These are phyloP conservation scores for Catocala sponsa DNA, from an alignment of 2,888 invertebrate genomes.

Conservation along the genomic window DNA sequence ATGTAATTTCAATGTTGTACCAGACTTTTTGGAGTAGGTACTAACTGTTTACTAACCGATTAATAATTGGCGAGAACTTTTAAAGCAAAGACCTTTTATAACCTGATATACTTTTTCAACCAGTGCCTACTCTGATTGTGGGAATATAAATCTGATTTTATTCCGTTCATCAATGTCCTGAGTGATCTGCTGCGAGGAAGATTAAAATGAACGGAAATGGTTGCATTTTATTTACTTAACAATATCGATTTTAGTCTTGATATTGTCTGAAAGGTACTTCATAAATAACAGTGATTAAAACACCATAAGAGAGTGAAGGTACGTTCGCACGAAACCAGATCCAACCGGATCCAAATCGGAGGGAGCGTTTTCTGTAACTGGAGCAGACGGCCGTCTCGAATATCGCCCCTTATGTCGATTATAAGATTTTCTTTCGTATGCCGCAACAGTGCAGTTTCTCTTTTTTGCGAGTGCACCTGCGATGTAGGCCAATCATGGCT, in stretches of 20 bases:
- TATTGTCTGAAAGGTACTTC: constrained; percentile 54
- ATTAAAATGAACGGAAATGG: constrained; percentile 30
- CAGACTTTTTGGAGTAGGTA: too few relatives aligned
- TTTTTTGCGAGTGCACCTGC: constrained; percentile 84
- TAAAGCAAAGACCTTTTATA: too few relatives aligned
- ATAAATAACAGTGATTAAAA: constrained; percentile 76
- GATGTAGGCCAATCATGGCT: constrained; percentile 80
- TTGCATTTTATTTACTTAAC: constrained; percentile 46
- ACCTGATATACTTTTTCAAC: constrained; percentile 9
- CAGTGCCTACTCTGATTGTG: constrained; percentile 8
- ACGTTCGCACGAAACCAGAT: constrained; percentile 77
- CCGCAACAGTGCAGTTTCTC: constrained; percentile 80
- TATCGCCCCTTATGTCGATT: constrained; percentile 85
- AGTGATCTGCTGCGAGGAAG: constrained; percentile 27
- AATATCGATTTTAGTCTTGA: constrained; percentile 59
- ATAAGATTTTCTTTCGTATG: constrained; percentile 84
- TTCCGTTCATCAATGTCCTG: constrained; percentile 1
- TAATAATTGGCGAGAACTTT: too few relatives aligned
- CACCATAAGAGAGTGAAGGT: constrained; percentile 80
- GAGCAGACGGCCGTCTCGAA: constrained; percentile 83
- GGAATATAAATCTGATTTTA: constrained; percentile 11
- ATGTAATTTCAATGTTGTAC: too few relatives aligned
- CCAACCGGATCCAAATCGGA: constrained; percentile 83
- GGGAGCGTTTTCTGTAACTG: constrained; percentile 85
- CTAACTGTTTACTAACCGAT: too few relatives aligned